Evolutionary conservation across 2,113 vertebrate species (phyloP), one percentile per base, ranked within the genome.

Genomic region (Antigone vipio): DNA sequence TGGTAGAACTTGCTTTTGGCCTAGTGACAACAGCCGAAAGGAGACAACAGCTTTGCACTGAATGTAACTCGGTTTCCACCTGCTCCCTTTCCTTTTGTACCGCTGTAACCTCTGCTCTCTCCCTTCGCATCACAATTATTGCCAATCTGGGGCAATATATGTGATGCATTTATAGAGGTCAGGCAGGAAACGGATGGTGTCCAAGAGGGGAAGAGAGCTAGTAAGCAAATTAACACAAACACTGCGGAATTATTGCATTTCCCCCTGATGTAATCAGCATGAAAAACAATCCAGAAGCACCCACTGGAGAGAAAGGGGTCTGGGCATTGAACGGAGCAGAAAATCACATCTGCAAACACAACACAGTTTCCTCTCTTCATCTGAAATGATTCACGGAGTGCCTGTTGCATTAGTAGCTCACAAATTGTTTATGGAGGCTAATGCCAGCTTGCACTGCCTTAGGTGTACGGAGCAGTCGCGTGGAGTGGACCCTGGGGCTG

Each of bases 391-490:
- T 69, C 69, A 49, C 40, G 11, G 27, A 6, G 21, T 12, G 35
- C 38, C 34, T 50, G 2, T 22, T n/a, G 44, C 32, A 16, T 5
- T 16, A 26, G 49, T 38, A 50, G 35, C 27, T 64, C 49, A 4
- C 29, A 42, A 47, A 27, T 27, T 53, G 29, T 22, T 72, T 18
- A 30, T 15, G 26, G n/a, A 14, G 60, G 26, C 5, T 50, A 11
- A 26, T 11, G 49, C 5, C 35, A 40, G 16, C 34, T 53, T 42
- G 20, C 22, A 5, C 6, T 67, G 24, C n/a, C 22, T 35, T 23
- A 53, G 35, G 30, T 16, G 66, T 12, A 8, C 0, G 1, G 40
- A 34, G 73, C 21, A 11, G 24, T 17, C 1, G 0, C 1, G 2
- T 4, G 64, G 59, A 50, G 11, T 11, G 29, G 32, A 27, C 66